Base-by-base conservation (phyloP, 2,113 vertebrate species). In the Zeus faber region DNA sequence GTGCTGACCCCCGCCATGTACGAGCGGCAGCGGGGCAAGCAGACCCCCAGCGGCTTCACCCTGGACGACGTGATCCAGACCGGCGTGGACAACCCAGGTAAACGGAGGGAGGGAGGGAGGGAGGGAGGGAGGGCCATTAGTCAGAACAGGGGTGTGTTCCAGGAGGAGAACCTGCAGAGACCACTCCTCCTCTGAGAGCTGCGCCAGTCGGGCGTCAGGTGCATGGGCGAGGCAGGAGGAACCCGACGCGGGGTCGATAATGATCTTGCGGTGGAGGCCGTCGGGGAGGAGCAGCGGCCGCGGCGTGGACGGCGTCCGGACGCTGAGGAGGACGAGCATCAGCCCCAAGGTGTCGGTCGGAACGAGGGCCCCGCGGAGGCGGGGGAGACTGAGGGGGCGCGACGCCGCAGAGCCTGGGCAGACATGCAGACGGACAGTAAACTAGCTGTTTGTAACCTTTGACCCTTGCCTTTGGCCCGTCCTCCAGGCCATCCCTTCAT, bases 51-150 rank as follows among this genome's bases (percentile, higher is more conserved):
- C 57, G 95, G 95, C 64, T 97, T 94, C 81, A 93, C 91, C 1
- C 60, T 97, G 88, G 95, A 98, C 86, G 96, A 98, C 71, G 82
- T 81, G 71, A 96, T 98, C 74, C 96, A 98, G 86, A 98, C 95
- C 14, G 94, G 95, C 70, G 73, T 98, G 45, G 95, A 98, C 81
- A 98, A 98, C 87, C 95, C 95, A 86, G 95, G 94, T 97, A 92
- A 90, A 6, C 8, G 8, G n/a, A 10, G 17, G 21, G 27, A n/a
- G n/a, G 35, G 3, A 39, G 35, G 13, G 14, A 25, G 35, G n/a
- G n/a, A 22, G 18, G 20, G 39, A 16, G 25, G 10, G 26, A 25
- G 27, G 9, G 27, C 4, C 4, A 29, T 9, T 29, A 9, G 27
- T 29, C 27, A 5, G 9, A 5, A 9, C 4, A 9, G 27, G 69